phyloP scores from a whole-genome alignment of 2,888 invertebrate genomes.

The Eumacrocentrus americanus region DNA sequence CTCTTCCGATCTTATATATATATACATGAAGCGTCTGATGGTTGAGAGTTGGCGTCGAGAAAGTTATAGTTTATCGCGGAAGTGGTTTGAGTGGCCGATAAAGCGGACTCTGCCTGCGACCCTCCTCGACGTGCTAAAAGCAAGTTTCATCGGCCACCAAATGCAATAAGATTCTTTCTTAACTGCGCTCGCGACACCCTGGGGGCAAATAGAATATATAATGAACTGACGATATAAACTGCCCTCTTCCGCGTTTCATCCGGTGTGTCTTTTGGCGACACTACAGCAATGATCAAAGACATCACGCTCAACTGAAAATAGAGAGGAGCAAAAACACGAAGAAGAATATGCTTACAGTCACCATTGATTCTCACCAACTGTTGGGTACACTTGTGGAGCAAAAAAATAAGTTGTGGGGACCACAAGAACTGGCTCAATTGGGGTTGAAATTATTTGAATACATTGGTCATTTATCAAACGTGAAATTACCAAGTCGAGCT shows the following conservation, averaged over 20 bases:
- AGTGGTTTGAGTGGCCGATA: neutral
- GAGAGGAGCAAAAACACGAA: neutral
- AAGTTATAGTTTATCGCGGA: neutral
- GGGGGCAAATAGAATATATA: neutral
- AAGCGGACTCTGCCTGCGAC: neutral
- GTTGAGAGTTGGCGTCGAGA: neutral
- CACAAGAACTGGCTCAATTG: conserved; percentile 47
- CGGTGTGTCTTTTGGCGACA: neutral
- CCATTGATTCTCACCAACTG: conserved; percentile 25
- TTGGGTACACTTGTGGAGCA: conserved; percentile 47
- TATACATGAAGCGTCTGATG: too few species aligned
- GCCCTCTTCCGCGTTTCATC: neutral
- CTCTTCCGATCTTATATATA: too few species aligned
- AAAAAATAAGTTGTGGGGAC: conserved; percentile 26
- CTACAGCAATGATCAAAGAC: neutral
- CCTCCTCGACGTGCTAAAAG: too few species aligned
- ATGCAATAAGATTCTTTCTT: conserved; percentile 1
- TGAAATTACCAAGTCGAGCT: conserved; percentile 40
- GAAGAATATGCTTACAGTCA: too few species aligned
- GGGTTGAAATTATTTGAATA: conserved; percentile 59
- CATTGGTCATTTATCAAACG: conserved; percentile 52
- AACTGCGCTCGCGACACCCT: neutral
- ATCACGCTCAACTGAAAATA: neutral
- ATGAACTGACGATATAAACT: neutral
- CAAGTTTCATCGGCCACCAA: neutral